phyloP scores from a whole-genome alignment of 2,888 invertebrate species.

The Podabrus alpinus region DNA sequence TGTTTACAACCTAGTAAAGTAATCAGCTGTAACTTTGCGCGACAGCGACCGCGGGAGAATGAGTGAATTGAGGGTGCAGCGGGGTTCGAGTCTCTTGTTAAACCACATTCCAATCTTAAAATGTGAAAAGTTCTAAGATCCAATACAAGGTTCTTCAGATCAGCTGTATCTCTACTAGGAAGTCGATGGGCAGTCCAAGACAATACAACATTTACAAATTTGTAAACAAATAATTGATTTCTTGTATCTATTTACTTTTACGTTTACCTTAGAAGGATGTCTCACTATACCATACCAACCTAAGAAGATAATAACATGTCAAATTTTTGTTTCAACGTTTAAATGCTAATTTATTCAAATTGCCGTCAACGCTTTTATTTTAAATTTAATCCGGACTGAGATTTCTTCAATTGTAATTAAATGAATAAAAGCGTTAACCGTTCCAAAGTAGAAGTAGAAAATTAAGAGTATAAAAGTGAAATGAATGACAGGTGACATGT shows the following conservation, averaged over 20 bases:
- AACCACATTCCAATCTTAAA: conserved; percentile 36
- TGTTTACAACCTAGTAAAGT: conserved; percentile 24
- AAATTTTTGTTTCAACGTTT: not conserved
- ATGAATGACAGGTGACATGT: conserved; percentile 26
- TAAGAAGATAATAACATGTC: not conserved
- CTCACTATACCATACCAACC: not conserved
- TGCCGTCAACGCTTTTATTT: not conserved
- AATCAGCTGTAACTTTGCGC: conserved; percentile 25
- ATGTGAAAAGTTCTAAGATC: conserved; percentile 30
- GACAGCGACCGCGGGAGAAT: conserved; percentile 30
- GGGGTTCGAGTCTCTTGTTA: conserved; percentile 33
- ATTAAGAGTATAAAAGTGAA: conserved; percentile 7
- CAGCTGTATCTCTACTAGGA: conserved; percentile 26
- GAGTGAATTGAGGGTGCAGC: conserved; percentile 36
- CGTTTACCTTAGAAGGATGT: not conserved
- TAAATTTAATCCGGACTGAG: not conserved
- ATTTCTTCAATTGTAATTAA: not conserved
- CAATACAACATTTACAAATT: not conserved
- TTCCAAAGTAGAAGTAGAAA: not conserved
- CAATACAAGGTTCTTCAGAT: conserved; percentile 22
- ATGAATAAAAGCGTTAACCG: not conserved
- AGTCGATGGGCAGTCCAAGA: conserved; percentile 9
- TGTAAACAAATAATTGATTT: not conserved
- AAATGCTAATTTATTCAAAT: not conserved
- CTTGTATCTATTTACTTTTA: not conserved